Evolutionary conservation across 2,888 invertebrate genomes (phyloP), one percentile per base, ranked within the genome.

Genomic region (Electrophaes corylata): DNA sequence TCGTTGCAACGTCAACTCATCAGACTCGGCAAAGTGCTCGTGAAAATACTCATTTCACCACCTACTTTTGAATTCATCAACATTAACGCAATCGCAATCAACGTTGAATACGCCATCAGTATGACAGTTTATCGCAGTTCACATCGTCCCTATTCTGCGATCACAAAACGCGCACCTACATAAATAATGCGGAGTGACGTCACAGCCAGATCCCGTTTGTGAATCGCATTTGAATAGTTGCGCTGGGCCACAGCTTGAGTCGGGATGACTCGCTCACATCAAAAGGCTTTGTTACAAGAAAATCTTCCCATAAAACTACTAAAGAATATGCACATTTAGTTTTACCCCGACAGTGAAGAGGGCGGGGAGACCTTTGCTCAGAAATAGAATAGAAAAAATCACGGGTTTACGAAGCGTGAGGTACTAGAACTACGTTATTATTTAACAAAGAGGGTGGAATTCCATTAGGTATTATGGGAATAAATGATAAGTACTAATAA

Each of bases 131-230:
- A 64, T 61, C 64, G 26, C 64, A 45, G 70, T 57, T 70, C 65
- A 62, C 65, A 33, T 45, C 69, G 67, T 65, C 67, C 69, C 71
- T 63, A 64, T 65, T 66, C 66, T 57, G 66, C 61, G 69, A 73
- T 78, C 50, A 62, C 80, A 84, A 59, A 60, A 55, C 60, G 60
- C 43, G 56, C 54, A 52, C 50, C 54, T 57, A 60, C 87, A 90
- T 90, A 88, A 91, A 90, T 91, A 90, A 89, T 83, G 83, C 80
- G 51, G 46, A 79, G 79, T 84, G 83, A 87, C 88, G 90, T 90
- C 90, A 88, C 70, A 62, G 67, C 66, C 89, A 90, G 85, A 59
- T 59, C 66, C 59, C 79, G 79, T 78, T 83, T 78, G 80, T 78
- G 79, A 81, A 62, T 58, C 64, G 49, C 57, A 66, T 66, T 66